Evolutionary conservation across 2,797 vertebrate genomes (phyloP).

Genomic region (Scomberomorus guttatus): DNA sequence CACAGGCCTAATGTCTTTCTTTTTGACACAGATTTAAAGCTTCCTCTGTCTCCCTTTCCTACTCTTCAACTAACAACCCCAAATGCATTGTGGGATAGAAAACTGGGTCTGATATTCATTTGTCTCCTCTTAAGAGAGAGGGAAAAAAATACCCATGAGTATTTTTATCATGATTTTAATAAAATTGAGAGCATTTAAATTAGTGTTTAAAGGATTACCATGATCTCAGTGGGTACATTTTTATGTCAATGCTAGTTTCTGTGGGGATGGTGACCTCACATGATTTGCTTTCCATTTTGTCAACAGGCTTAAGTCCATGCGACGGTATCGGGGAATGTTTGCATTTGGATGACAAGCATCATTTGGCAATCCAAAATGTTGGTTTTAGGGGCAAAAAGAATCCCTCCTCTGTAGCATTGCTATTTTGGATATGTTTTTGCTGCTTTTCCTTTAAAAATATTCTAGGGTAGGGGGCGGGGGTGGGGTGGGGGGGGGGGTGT

Average conservation of each 20-base stretch:
- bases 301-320: slow-evolving; percentile 57
- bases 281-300: slow-evolving; percentile 57
- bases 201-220: slow-evolving; percentile 60
- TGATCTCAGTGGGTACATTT: slow-evolving; percentile 48
- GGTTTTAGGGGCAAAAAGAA: slow-evolving; percentile 60
- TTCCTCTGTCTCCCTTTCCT: slow-evolving; percentile 59
- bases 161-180: slow-evolving; percentile 74
- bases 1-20: slow-evolving; percentile 78
- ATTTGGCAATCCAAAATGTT: slow-evolving; percentile 72
- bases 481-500: slow-evolving; percentile 17
- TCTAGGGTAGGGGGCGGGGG: not conserved
- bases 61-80: slow-evolving; percentile 62
- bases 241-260: slow-evolving; percentile 39
- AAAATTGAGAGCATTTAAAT: slow-evolving; percentile 64
- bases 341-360: slow-evolving; percentile 73
- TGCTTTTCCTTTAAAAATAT: slow-evolving; percentile 60
- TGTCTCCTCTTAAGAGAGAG: slow-evolving; percentile 66
- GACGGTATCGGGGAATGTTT: slow-evolving; percentile 67
- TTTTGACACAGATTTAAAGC: slow-evolving; percentile 83
- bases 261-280: slow-evolving; percentile 37
- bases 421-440: slow-evolving; percentile 55
- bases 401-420: slow-evolving; percentile 40
- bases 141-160: slow-evolving; percentile 65
- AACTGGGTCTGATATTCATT: slow-evolving; percentile 78
- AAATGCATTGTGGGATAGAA: slow-evolving; percentile 77